Percentiles rank a stretch among this genome's conserved stretches.
These are phyloP conservation scores for Oreochromis tanganicae DNA, from an alignment of 2,113 vertebrate genomes.

Conservation along the genomic window DNA sequence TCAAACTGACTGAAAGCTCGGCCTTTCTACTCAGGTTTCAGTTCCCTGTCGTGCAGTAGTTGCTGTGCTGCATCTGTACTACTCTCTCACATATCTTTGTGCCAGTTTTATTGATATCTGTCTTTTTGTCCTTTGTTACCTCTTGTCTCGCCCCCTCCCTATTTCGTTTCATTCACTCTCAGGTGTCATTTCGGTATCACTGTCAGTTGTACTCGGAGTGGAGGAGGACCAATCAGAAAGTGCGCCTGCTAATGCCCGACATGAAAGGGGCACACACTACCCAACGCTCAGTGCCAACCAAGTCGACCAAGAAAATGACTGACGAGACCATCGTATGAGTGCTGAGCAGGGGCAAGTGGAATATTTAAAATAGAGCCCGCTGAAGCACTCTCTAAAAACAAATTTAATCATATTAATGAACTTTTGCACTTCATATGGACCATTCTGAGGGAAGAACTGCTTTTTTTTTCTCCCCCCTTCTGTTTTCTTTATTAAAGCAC, in stretches of 20 bases:
- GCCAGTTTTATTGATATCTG: neutral
- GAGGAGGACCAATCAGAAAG: constrained; percentile 93
- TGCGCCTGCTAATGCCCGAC: constrained; percentile 80
- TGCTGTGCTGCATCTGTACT: neutral
- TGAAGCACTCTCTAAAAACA: constrained; percentile 46
- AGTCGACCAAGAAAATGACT: constrained; percentile 83
- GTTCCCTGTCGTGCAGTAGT: neutral
- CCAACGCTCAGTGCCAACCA: constrained; percentile 76
- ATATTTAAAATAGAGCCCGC: constrained; percentile 40
- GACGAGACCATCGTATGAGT: constrained; percentile 87
- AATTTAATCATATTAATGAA: constrained; percentile 53
- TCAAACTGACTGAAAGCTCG: neutral
- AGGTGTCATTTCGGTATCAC: constrained; percentile 94
- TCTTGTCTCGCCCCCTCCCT: neutral
- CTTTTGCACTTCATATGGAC: constrained; percentile 68
- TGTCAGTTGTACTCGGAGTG: constrained; percentile 94
- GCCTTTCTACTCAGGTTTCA: neutral
- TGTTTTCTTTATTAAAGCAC: constrained; percentile 55
- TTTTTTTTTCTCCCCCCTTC: neutral
- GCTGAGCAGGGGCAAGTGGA: constrained; percentile 16
- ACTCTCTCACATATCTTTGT: constrained; percentile 6
- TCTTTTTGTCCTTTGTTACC: neutral
- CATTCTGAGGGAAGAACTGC: constrained; percentile 41
- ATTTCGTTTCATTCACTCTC: neutral
- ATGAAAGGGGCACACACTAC: constrained; percentile 69